Conservation (phyloP, 2,888 invertebrate genomes). For the Sympetrum striolatum region DNA sequence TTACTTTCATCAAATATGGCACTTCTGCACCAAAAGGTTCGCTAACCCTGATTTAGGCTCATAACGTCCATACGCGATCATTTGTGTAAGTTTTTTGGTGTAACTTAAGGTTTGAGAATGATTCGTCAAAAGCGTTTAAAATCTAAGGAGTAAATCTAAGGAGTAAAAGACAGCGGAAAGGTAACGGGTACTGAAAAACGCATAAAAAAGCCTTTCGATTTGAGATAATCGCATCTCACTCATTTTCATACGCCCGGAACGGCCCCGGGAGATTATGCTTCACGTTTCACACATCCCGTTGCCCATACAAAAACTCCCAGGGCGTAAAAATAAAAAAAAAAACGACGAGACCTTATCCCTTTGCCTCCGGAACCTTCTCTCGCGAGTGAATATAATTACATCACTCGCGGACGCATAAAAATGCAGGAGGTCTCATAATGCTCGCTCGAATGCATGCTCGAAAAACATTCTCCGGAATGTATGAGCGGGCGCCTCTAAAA, state of each 20-base stretch:
- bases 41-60: too few species aligned
- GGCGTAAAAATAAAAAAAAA: conserved; percentile 9
- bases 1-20: too few species aligned
- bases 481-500: conserved; percentile 2
- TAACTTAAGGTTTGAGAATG: neutral
- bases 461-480: conserved; percentile 19
- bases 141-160: neutral
- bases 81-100: too few species aligned
- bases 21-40: too few species aligned
- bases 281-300: neutral
- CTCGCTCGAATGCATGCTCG: too few species aligned
- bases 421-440: conserved; percentile 14
- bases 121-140: neutral
- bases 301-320: neutral
- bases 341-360: neutral
- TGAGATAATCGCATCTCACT: conserved; percentile 19
- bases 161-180: neutral
- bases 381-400: conserved; percentile 14
- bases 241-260: neutral
- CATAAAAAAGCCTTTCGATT: neutral
- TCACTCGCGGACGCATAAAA: conserved; percentile 37
- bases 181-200: neutral
- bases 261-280: neutral
- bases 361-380: neutral
- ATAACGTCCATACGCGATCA: too few species aligned